A percentile compares a stretch with the other conserved stretches of the same genome.
These are phyloP conservation scores for Lophius americanus DNA, from an alignment of 2,797 vertebrate genomes.

Conservation along the genomic window DNA sequence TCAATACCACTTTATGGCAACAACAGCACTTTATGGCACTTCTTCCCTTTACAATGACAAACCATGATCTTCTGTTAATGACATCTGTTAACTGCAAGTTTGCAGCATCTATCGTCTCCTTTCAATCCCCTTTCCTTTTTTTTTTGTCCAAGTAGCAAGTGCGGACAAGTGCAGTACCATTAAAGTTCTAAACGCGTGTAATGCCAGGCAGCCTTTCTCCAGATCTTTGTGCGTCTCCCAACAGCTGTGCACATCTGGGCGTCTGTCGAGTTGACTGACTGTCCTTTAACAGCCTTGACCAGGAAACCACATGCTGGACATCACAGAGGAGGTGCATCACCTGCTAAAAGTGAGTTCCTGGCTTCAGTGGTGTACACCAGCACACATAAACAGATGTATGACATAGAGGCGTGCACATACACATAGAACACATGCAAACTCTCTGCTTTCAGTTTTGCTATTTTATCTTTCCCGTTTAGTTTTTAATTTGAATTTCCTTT, in stretches of 20 bases:
- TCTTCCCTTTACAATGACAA: too few relatives aligned
- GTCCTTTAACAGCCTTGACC: constrained; percentile 71
- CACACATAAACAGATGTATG: constrained; percentile 54
- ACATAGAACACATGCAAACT: constrained; percentile 10
- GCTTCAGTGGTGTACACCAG: constrained; percentile 46
- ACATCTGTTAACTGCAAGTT: too few relatives aligned
- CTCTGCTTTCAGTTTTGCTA: constrained; percentile 2
- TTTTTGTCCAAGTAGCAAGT: too few relatives aligned
- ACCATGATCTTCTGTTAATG: too few relatives aligned
- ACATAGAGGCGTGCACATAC: constrained; percentile 27
- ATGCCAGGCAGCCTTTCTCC: constrained; percentile 22
- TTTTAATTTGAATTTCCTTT: constrained; percentile 5
- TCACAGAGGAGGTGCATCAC: constrained; percentile 74
- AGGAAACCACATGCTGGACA: constrained; percentile 78
- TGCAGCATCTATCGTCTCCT: too few relatives aligned
- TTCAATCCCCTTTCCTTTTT: too few relatives aligned
- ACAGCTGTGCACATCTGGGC: constrained; percentile 70
- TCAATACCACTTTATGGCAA: too few relatives aligned
- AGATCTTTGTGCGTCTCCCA: constrained; percentile 48
- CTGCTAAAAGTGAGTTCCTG: constrained; percentile 66
- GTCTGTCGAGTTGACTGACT: constrained; percentile 68
- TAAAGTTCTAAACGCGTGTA: background rate
- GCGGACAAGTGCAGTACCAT: constrained; percentile 3
- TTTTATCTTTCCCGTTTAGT: background rate
- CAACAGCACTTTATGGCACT: too few relatives aligned